Evolutionary conservation across 2,797 vertebrate genomes (phyloP), one percentile per base, ranked within the genome.

Genomic region (Setipinna tenuifilis): DNA sequence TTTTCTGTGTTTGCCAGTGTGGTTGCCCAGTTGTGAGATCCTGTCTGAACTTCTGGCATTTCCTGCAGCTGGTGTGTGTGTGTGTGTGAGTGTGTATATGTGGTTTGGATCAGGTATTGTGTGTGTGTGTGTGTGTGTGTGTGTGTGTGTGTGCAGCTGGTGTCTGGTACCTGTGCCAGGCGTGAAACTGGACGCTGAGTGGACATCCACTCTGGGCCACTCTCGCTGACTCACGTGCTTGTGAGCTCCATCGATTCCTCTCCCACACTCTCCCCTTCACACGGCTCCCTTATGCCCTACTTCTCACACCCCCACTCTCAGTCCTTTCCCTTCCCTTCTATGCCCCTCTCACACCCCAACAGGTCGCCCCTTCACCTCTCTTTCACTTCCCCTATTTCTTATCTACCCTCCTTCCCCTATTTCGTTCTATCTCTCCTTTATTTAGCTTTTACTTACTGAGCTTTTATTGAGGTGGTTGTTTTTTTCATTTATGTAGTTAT

Each of bases 21-120:
- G 68, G 28, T 75, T 75, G 68, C 68, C 68, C 68, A 75, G 68
- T 75, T 75, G 68, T 75, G 68, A 75, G 68, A 75, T 75, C 68
- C 68, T 75, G 68, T 75, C 68, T 75, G 68, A 31, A 75, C 28
- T 35, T 41, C 68, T 75, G 68, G 68, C 68, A 75, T 75, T 75
- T 75, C 68, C 68, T 75, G 68, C 68, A 75, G 28, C 68, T 75
- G 68, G 68, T 41, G 28, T 68, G 23, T 68, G 62, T 68, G 25
- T 68, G 25, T 31, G 23, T 80, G 62, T 83, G 48, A 57, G 59
- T 14, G 61, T 81, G 82, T 61, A n/a, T n/a, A 54, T 54, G 50
- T 54, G 50, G 10, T 80, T 80, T 48, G 80, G 25, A 48, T 48
- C 19, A 19, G 25, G 16, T 81, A n/a, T 28, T 3, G 14, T 50